Base-by-base conservation (phyloP, 2,113 vertebrate genomes). In the Suricata suricatta region DNA sequence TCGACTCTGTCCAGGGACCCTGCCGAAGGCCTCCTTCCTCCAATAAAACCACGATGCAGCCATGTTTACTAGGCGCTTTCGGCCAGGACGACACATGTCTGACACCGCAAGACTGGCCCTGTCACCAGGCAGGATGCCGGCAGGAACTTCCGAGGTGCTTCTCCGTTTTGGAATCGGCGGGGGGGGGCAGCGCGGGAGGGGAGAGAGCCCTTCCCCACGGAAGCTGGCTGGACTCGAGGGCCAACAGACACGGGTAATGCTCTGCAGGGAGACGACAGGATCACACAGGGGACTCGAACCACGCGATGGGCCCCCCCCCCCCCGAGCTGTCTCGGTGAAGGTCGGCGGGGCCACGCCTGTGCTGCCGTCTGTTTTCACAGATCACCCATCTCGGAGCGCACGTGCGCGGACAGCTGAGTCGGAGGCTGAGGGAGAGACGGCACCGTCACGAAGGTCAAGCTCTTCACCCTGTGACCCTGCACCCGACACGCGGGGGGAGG, bases 401-500 rank as follows among this genome's bases (percentile, higher is more conserved):
- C 13, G 8, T 21, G 21, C 4, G 11, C 54, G 2, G 3, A 38
- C 4, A 16, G 47, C 60, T 52, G 41, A 31, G 1, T 27, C 13
- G 23, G 47, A 29, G 3, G 31, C 2, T 27, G 60, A 79, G 29
- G 21, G 0, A 0, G 1, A 92, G 31, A 29, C 4, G 3, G 0
- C 0, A 12, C 2, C 2, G 31, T 54, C 69, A 33, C 5, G 6
- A 35, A 76, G 47, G 35, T 25, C 25, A 14, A 21, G 4, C 1
- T 9, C 8, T 8, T 7, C 52, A 41, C 9, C 25, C 7, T 6
- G 13, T 54, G 38, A 27, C 11, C 29, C 7, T 79, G 29, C 1
- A 9, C 6, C n/a, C 8, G n/a, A 38, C 57, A 8, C 44, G 29
- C 5, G 1, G 0, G 0, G 7, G 5, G 41, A 77, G 2, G 7